phyloP scores from a whole-genome alignment of 2,113 vertebrate species.

The human (Homo sapiens) region GRCh38 chrX:69400501-69401000 shows the following conservation, averaged over 20 bases:
- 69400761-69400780: neutral
- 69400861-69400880: neutral
- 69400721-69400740: neutral
- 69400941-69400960: neutral
- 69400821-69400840: neutral
- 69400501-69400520: neutral
- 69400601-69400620: neutral
- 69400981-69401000: neutral
- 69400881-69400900: constrained; percentile 23
- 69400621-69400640: neutral
- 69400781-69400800: neutral
- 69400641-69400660: neutral
- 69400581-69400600: neutral
- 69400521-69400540: neutral
- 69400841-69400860: constrained; percentile 29
- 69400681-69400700: neutral
- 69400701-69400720: neutral
- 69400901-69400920: neutral
- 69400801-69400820: neutral
- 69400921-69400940: neutral
- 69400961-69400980: neutral
- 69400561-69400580: neutral
- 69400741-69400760: constrained; percentile 25
- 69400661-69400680: neutral
- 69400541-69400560: neutral